These are phyloP conservation scores for Anthoscopus minutus DNA, from an alignment of 2,113 vertebrate species.

Conservation along the genomic window DNA sequence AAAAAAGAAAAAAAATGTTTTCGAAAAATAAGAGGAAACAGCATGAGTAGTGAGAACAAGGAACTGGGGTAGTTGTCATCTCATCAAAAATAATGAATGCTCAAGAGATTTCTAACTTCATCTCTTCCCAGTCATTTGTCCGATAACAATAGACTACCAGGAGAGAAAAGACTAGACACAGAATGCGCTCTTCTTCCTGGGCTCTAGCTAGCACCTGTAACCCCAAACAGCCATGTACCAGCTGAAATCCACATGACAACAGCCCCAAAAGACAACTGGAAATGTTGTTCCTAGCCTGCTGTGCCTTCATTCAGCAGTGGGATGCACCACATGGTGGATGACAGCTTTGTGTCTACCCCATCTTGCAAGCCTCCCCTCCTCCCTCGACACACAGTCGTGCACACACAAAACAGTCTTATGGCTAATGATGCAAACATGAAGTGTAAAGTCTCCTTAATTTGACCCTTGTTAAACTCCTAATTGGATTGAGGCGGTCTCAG, in stretches of 20 bases:
- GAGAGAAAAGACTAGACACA: conserved; percentile 39
- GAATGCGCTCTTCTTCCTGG: conserved; percentile 8
- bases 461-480: conserved; percentile 93
- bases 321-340: conserved; percentile 68
- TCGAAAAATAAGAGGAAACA: conserved; percentile 57
- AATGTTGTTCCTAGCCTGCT: conserved; percentile 76
- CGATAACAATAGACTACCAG: conserved; percentile 64
- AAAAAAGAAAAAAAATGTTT: conserved; percentile 44
- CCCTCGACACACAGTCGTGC: conserved; percentile 55
- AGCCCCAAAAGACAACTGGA: conserved; percentile 72
- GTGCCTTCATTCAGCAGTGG: conserved; percentile 67
- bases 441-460: conserved; percentile 88
- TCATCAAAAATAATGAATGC: conserved; percentile 85
- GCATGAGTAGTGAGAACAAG: conserved; percentile 55
- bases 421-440: conserved; percentile 82
- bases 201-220: conserved; percentile 79
- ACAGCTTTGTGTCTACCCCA: conserved; percentile 69
- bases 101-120: conserved; percentile 73
- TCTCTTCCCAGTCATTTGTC: conserved; percentile 69
- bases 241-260: conserved; percentile 71
- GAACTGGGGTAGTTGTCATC: conserved; percentile 72
- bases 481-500: conserved; percentile 83
- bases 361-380: conserved; percentile 54
- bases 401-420: conserved; percentile 66
- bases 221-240: conserved; percentile 68